These are phyloP conservation scores for Chionomys nivalis DNA, from an alignment of 2,113 vertebrate species.

Conservation along the genomic window DNA sequence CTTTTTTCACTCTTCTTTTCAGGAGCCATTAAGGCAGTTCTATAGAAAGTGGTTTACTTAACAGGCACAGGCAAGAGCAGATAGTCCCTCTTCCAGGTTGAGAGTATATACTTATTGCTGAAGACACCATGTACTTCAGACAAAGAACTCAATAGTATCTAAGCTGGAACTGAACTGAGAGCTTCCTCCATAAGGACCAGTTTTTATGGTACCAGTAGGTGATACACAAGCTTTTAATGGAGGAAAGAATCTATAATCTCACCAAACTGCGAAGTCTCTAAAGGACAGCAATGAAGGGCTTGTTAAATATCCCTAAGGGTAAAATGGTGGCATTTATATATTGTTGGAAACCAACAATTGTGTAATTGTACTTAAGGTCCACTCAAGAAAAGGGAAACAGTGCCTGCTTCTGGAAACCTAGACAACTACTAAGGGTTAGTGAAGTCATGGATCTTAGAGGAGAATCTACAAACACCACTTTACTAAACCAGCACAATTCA, in stretches of 20 bases:
- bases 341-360: not conserved
- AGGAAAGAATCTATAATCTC: not conserved
- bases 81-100: not conserved
- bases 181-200: not conserved
- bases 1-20: conserved; percentile 26
- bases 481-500: not conserved
- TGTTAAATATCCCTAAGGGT: too few species aligned
- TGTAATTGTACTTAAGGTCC: not conserved
- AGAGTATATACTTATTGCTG: not conserved
- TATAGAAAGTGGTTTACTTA: conserved; percentile 40
- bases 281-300: not conserved
- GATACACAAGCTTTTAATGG: not conserved
- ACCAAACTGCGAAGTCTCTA: not conserved
- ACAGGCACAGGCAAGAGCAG: not conserved
- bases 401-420: not conserved
- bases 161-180: not conserved
- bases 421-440: not conserved
- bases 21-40: not conserved
- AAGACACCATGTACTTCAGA: not conserved
- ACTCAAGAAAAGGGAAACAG: not conserved
- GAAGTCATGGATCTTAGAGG: not conserved
- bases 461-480: not conserved
- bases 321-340: not conserved
- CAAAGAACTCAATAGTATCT: not conserved
- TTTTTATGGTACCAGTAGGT: not conserved